Percentiles rank a stretch among this genome's conserved stretches.
These are phyloP conservation scores for Chiloscyllium punctatum DNA, from an alignment of 2,797 vertebrate genomes.

Conservation along the genomic window DNA sequence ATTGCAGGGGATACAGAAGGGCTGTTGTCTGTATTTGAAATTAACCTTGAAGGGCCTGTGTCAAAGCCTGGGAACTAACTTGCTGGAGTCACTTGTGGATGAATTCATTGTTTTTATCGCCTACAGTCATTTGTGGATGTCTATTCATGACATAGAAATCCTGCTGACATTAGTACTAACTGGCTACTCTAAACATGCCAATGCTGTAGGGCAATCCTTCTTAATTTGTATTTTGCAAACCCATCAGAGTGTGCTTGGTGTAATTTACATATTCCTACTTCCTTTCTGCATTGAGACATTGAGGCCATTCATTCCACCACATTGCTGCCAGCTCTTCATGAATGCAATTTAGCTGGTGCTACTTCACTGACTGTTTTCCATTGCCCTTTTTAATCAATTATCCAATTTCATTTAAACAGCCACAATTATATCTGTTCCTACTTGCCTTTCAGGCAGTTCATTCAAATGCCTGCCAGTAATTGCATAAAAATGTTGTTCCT, in stretches of 20 bases:
- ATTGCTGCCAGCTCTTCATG: neutral
- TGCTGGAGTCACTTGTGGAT: neutral
- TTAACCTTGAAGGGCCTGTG: neutral
- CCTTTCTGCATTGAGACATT: neutral
- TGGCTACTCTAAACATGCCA: neutral
- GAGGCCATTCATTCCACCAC: neutral
- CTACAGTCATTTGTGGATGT: neutral
- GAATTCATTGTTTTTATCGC: neutral
- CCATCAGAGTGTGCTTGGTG: neutral
- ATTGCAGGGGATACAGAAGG: neutral
- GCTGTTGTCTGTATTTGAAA: neutral
- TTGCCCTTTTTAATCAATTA: neutral
- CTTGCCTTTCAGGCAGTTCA: neutral
- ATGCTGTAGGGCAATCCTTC: neutral
- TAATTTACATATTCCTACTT: neutral
- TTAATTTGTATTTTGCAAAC: neutral
- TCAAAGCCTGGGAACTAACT: neutral
- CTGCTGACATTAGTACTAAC: neutral
- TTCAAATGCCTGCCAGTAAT: neutral
- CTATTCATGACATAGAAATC: neutral
- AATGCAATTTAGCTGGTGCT: neutral
- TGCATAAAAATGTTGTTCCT: neutral
- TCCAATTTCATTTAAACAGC: neutral
- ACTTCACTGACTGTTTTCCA: neutral
- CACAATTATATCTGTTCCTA: neutral